phyloP scores from a whole-genome alignment of 2,888 invertebrate species.

The Cheiracanthium punctorium region DNA sequence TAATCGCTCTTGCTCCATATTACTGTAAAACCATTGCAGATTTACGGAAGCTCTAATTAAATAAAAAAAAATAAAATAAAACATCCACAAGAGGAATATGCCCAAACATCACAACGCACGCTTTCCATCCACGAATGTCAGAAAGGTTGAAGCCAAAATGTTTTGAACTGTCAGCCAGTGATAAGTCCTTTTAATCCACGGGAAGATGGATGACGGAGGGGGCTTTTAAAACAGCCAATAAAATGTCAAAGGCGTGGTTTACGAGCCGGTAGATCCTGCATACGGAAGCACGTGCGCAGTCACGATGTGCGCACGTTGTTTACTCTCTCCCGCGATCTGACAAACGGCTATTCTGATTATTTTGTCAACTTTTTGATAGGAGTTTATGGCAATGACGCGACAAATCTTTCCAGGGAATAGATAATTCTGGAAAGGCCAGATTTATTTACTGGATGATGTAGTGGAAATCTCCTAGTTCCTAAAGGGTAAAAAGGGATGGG shows the following conservation, averaged over 20 bases:
- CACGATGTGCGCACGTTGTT: slow-evolving; percentile 35
- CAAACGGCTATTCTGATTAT: slow-evolving; percentile 11
- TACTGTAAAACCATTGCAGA: not conserved
- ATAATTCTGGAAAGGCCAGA: slow-evolving; percentile 3
- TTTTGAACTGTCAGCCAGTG: slow-evolving; percentile 33
- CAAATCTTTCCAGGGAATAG: slow-evolving; percentile 4
- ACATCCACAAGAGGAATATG: slow-evolving; percentile 31
- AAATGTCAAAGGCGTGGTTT: slow-evolving; percentile 63
- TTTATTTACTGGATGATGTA: not conserved
- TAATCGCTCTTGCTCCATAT: not conserved
- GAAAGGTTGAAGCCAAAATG: slow-evolving; percentile 55
- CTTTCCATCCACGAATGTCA: slow-evolving; percentile 46
- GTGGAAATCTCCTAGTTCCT: not conserved
- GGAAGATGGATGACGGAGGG: slow-evolving; percentile 39
- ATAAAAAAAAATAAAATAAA: slow-evolving; percentile 19
- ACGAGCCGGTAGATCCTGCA: slow-evolving; percentile 39
- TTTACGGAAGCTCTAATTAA: slow-evolving; percentile 1
- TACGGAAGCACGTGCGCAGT: slow-evolving; percentile 60
- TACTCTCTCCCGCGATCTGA: slow-evolving; percentile 15
- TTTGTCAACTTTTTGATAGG: slow-evolving; percentile 15
- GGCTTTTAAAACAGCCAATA: slow-evolving; percentile 62
- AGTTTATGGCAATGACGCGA: slow-evolving; percentile 13
- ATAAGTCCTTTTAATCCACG: slow-evolving; percentile 50
- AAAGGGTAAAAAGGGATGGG: no score
- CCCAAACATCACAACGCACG: slow-evolving; percentile 60